These are phyloP conservation scores for Magallana ariakensis DNA, from an alignment of 1,140 invertebrate genomes.

Conservation along the genomic window DNA sequence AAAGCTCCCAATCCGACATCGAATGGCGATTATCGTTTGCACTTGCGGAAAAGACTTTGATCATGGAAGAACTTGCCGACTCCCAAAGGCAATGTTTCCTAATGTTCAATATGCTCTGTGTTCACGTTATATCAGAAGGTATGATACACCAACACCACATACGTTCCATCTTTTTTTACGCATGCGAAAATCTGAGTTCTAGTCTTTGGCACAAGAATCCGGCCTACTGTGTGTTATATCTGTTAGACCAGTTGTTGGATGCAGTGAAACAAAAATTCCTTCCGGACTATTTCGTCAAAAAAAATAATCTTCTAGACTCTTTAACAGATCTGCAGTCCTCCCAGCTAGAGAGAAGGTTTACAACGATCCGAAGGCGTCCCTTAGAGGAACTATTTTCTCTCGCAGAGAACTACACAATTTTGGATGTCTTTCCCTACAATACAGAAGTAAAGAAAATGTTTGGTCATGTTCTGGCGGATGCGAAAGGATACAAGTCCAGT, in stretches of 20 bases:
- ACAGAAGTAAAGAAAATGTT: constrained; percentile 49
- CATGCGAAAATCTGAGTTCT: constrained; percentile 48
- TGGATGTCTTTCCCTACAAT: constrained; percentile 57
- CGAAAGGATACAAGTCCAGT: constrained; percentile 50
- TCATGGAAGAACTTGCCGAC: constrained; percentile 49
- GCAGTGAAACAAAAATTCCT: constrained; percentile 49
- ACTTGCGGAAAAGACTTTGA: constrained; percentile 51
- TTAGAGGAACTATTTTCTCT: constrained; percentile 51
- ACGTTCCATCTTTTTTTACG: constrained; percentile 44
- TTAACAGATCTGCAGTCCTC: constrained; percentile 41
- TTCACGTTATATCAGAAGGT: constrained; percentile 51
- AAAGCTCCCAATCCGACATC: constrained; percentile 42
- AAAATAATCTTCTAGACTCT: constrained; percentile 49
- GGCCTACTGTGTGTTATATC: constrained; percentile 42
- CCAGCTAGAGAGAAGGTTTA: constrained; percentile 50
- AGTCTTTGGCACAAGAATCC: constrained; percentile 55
- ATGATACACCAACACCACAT: background rate
- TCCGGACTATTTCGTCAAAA: constrained; percentile 46
- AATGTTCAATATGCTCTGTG: constrained; percentile 47
- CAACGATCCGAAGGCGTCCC: constrained; percentile 45
- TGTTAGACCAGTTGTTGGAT: constrained; percentile 45
- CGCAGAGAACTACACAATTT: constrained; percentile 49
- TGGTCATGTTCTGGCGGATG: constrained; percentile 45
- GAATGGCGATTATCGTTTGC: constrained; percentile 56
- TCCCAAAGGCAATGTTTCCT: constrained; percentile 55